These are phyloP conservation scores for Xanthorhoe spadicearia DNA, from an alignment of 2,888 invertebrate species.

Conservation along the genomic window DNA sequence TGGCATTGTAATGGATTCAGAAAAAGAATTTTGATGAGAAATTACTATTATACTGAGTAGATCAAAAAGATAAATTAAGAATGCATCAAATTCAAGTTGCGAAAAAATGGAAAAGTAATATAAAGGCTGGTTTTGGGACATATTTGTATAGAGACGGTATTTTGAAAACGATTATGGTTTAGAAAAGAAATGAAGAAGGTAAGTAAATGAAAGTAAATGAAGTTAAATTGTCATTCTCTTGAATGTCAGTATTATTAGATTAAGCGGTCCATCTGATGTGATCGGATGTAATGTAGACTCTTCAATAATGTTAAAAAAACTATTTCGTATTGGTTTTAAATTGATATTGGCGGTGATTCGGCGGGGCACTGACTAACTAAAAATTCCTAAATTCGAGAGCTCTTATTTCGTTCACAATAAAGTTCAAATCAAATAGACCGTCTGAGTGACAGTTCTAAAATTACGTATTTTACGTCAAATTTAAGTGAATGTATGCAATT, in stretches of 20 bases:
- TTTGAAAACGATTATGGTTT: slow-evolving; percentile 18
- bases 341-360: too few relatives aligned
- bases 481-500: too few relatives aligned
- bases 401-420: too few relatives aligned
- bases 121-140: background rate
- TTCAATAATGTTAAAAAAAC: too few relatives aligned
- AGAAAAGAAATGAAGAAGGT: background rate
- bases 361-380: too few relatives aligned
- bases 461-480: too few relatives aligned
- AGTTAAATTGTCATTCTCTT: background rate
- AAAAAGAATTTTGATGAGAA: background rate
- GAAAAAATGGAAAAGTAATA: background rate
- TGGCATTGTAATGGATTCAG: too few relatives aligned
- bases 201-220: background rate
- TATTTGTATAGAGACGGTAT: slow-evolving; percentile 2
- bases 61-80: background rate
- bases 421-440: too few relatives aligned
- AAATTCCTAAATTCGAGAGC: too few relatives aligned
- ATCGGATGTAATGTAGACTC: background rate
- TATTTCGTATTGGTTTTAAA: too few relatives aligned
- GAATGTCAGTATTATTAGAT: slow-evolving; percentile 13
- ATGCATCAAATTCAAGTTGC: too few relatives aligned
- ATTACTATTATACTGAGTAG: background rate
- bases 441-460: too few relatives aligned
- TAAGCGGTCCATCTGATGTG: slow-evolving; percentile 10